A percentile compares a stretch with the other conserved stretches of the same genome.
These are phyloP conservation scores for Andrena flavipes DNA, from an alignment of 2,888 invertebrate species.

Conservation along the genomic window DNA sequence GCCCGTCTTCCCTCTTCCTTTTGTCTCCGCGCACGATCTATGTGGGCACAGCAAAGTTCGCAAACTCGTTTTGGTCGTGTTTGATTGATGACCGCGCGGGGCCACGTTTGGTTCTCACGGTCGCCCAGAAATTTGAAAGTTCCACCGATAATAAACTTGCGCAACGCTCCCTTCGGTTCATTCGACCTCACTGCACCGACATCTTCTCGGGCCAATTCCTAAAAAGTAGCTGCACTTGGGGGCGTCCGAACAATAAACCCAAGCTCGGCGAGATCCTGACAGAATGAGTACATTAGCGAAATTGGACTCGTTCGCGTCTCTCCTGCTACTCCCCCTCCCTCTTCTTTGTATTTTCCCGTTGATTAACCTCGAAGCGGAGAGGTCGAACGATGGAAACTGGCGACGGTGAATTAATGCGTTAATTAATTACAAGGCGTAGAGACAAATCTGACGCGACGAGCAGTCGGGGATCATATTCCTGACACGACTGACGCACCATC, in stretches of 20 bases:
- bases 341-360: constrained; percentile 1
- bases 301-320: constrained; percentile 5
- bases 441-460: constrained; percentile 63
- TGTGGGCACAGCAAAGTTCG: not conserved
- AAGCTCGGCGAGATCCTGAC: constrained; percentile 14
- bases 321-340: not conserved
- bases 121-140: constrained; percentile 5
- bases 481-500: constrained; percentile 67
- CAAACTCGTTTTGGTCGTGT: not conserved
- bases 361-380: constrained; percentile 19
- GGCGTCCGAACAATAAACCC: constrained; percentile 19
- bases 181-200: not conserved
- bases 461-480: constrained; percentile 66
- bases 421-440: constrained; percentile 72
- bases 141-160: not conserved
- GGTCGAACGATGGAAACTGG: constrained; percentile 21
- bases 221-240: not conserved
- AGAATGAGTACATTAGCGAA: constrained; percentile 35
- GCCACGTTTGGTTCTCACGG: not conserved
- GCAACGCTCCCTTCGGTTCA: not conserved
- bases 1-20: not conserved
- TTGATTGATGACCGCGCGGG: constrained; percentile 5
- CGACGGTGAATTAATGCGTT: constrained; percentile 72
- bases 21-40: not conserved
- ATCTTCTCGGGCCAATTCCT: not conserved